Conservation (phyloP, 2,888 invertebrate species). For the Pteria penguin region DNA sequence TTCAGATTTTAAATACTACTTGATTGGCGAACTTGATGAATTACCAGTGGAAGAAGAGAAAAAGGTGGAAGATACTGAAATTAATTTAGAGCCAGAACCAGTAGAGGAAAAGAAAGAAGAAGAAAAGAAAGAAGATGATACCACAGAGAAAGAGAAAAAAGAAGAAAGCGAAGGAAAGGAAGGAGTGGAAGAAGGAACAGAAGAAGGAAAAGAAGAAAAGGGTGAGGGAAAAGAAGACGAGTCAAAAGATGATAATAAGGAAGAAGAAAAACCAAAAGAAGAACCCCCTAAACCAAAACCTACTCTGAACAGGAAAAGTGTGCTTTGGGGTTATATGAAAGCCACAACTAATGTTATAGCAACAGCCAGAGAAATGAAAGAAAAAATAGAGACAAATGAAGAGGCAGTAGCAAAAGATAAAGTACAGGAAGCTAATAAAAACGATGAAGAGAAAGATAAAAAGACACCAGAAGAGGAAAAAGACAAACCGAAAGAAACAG, state of each 20-base stretch:
- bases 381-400: neutral
- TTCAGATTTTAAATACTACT: constrained; percentile 58
- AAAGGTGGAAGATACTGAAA: constrained; percentile 41
- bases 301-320: neutral
- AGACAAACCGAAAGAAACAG: neutral
- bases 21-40: constrained; percentile 44
- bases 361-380: constrained; percentile 5
- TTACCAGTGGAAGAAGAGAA: constrained; percentile 38
- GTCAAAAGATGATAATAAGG: constrained; percentile 10
- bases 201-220: constrained; percentile 24
- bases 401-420: constrained; percentile 3
- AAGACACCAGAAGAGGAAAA: constrained; percentile 9
- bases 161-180: constrained; percentile 7
- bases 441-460: constrained; percentile 7
- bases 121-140: constrained; percentile 47
- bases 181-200: constrained; percentile 27
- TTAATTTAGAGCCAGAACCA: too few species aligned
- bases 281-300: neutral
- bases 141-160: constrained; percentile 31
- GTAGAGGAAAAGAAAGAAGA: constrained; percentile 35
- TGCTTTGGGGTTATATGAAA: constrained; percentile 47
- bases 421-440: neutral
- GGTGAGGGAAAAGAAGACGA: constrained; percentile 10
- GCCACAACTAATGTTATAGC: neutral
- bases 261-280: neutral